phyloP scores from a whole-genome alignment of 2,113 vertebrate species.

The Echinops telfairi region DNA sequence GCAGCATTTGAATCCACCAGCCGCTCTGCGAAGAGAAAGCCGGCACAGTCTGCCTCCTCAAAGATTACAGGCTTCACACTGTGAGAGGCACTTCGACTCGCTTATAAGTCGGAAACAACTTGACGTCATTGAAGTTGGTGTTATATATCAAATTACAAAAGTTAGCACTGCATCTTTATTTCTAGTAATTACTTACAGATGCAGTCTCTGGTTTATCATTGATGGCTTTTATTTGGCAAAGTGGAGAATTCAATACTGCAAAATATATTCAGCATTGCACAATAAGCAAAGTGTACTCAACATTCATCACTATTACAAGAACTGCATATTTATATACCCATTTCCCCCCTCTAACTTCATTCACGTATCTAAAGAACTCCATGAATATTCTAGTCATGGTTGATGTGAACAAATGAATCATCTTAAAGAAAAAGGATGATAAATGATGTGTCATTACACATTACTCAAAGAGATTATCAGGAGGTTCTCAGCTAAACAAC shows the following conservation, averaged over 20 bases:
- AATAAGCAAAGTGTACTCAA: not conserved
- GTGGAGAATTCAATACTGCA: not conserved
- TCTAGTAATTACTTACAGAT: no score
- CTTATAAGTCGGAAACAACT: no score
- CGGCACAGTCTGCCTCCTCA: no score
- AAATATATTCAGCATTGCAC: not conserved
- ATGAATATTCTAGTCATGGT: not conserved
- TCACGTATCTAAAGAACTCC: not conserved
- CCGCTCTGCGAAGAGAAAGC: no score
- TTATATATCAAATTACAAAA: no score
- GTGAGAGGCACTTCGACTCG: no score
- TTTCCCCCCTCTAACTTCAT: slow-evolving; percentile 2
- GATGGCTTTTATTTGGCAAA: slow-evolving; percentile 13
- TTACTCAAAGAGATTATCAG: not conserved
- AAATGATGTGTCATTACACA: not conserved
- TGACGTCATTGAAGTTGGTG: no score
- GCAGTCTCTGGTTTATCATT: no score
- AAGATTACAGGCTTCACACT: no score
- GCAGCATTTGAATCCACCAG: no score
- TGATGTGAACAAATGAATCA: not conserved
- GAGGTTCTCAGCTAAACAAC: not conserved
- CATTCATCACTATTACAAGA: not conserved
- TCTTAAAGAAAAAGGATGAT: not conserved
- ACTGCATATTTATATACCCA: slow-evolving; percentile 47
- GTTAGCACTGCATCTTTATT: no score